phyloP scores from a whole-genome alignment of 2,888 invertebrate genomes.

The Eilema sororculum region DNA sequence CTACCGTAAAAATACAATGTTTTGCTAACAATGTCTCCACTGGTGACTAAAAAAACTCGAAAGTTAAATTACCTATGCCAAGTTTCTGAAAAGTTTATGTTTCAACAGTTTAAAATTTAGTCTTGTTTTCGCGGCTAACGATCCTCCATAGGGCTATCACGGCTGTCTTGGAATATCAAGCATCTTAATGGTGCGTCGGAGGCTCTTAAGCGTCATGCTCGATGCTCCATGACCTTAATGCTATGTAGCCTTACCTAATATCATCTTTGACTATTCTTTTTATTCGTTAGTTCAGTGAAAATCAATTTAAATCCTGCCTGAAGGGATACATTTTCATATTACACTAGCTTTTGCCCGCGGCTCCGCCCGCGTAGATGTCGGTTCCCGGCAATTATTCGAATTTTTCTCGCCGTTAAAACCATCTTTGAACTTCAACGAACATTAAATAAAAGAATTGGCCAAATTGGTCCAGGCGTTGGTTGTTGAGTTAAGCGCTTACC shows the following conservation, averaged over 20 bases:
- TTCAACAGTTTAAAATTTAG: background rate
- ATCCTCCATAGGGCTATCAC: background rate
- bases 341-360: too few species aligned
- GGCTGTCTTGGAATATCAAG: background rate
- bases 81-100: slow-evolving; percentile 1
- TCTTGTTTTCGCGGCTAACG: background rate
- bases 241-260: background rate
- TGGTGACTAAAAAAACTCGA: background rate
- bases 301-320: background rate
- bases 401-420: too few species aligned
- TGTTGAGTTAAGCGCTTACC: too few species aligned
- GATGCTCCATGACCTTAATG: background rate
- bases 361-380: too few species aligned
- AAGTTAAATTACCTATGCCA: background rate
- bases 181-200: background rate
- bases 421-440: too few species aligned
- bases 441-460: too few species aligned
- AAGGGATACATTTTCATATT: background rate
- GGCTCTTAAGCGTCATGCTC: background rate
- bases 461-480: too few species aligned
- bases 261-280: background rate
- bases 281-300: background rate
- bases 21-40: background rate
- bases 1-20: background rate
- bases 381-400: too few species aligned